Base-by-base conservation (phyloP, 2,797 vertebrate species). In the Acanthis flammea region DNA sequence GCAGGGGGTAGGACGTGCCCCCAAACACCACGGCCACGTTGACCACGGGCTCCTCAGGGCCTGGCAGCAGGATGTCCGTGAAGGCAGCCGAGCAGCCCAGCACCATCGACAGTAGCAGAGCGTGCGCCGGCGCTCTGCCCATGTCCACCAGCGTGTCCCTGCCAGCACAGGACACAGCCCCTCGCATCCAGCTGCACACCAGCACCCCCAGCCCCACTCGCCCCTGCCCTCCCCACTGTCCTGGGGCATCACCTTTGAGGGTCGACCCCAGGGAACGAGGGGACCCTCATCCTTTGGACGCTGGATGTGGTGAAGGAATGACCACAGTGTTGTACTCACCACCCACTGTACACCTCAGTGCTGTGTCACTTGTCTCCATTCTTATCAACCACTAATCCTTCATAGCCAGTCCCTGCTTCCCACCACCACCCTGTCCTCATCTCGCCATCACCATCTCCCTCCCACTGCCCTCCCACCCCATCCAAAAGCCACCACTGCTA, bases 1-100 rank as follows among this genome's bases (percentile, higher is more conserved):
- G 99, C 30, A 97, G 89, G 68, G 98, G 98, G 82, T 98, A 98
- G 93, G 98, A 98, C 0, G 99, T 98, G 96, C 99, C 99, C 63
- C 99, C 99, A 80, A 99, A 99, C 78, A 99, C 99, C 97, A 99
- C 98, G 0, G 99, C 99, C 95, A 99, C 99, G 4, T 99, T 99
- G 90, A 99, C 97, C 3, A 98, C 96, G 0, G 98, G 99, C 83
- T 98, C 92, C 53, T 97, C 98, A 6, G 94, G 97, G 47, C 95
- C 93, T 0, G 83, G 91, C 94, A 97, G 93, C 55, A 92, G 95
- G 33, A 97, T 61, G 85, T 97, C 96, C n/a, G 93, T 96, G 76
- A 98, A 96, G 92, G 97, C 95, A 25, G 97, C 97, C 24, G 93
- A 98, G 97, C 97, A 97, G 88, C 98, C 95, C 48, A 98, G 96